Percentiles rank a stretch among this genome's conserved stretches.
These are phyloP conservation scores for Scortum barcoo DNA, from an alignment of 2,113 vertebrate species.

Conservation along the genomic window DNA sequence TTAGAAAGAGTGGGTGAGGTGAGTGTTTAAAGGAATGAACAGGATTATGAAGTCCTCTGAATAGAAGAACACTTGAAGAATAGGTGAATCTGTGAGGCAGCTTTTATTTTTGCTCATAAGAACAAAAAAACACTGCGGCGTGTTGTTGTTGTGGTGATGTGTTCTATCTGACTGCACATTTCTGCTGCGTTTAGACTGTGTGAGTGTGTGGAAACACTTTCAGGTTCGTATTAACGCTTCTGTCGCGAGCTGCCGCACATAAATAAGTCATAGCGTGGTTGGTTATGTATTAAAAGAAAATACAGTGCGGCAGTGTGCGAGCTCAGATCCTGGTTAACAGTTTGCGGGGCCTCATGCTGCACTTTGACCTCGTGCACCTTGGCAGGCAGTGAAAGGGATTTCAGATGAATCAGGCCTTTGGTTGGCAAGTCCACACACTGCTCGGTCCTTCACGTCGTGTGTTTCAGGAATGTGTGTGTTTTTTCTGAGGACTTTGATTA, in stretches of 20 bases:
- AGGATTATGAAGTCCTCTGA: not conserved
- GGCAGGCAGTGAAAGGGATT: conserved; percentile 76
- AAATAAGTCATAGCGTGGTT: conserved; percentile 7
- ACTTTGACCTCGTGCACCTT: conserved; percentile 82
- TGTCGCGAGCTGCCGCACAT: not conserved
- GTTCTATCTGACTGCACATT: not conserved
- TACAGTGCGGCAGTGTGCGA: conserved; percentile 28
- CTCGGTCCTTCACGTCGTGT: conserved; percentile 60
- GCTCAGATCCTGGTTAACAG: conserved; percentile 47
- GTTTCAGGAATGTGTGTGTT: conserved; percentile 85
- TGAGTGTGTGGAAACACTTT: not conserved
- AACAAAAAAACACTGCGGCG: not conserved
- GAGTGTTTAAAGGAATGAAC: not conserved
- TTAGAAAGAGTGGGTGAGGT: not conserved
- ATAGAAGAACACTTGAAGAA: not conserved
- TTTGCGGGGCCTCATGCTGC: conserved; percentile 67
- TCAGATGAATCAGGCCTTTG: conserved; percentile 68
- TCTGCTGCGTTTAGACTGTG: not conserved
- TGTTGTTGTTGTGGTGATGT: not conserved
- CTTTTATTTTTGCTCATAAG: not conserved
- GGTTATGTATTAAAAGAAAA: conserved; percentile 55
- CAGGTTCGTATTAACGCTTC: not conserved
- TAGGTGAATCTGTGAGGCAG: not conserved
- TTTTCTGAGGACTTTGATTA: conserved; percentile 28
- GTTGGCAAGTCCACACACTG: conserved; percentile 30